These are phyloP conservation scores for Gonatopus flavifemur DNA, from an alignment of 1,140 invertebrate species.

Conservation along the genomic window DNA sequence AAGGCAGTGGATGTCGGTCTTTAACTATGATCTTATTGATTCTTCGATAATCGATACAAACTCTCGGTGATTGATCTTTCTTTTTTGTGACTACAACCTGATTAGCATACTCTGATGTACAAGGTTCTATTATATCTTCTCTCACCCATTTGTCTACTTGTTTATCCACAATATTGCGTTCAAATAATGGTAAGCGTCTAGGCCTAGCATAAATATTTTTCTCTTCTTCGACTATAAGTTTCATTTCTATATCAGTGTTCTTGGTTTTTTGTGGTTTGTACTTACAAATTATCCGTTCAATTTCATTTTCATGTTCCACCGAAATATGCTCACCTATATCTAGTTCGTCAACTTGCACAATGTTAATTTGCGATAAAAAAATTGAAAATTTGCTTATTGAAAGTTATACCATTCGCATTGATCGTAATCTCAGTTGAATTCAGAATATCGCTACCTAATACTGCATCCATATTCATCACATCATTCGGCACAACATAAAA, in stretches of 20 bases:
- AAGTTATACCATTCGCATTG: neutral
- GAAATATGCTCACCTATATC: neutral
- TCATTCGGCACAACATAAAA: neutral
- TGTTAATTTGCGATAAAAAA: neutral
- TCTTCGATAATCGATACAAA: slow-evolving; percentile 39
- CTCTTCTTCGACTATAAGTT: slow-evolving; percentile 20
- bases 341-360: neutral
- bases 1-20: slow-evolving; percentile 36
- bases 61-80: slow-evolving; percentile 26
- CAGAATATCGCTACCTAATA: slow-evolving; percentile 1
- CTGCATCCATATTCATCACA: neutral
- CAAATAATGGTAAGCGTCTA: slow-evolving; percentile 11
- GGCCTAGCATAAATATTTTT: slow-evolving; percentile 21
- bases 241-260: slow-evolving; percentile 6
- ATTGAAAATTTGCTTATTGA: neutral
- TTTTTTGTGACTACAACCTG: slow-evolving; percentile 33
- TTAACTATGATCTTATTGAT: slow-evolving; percentile 35
- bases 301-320: slow-evolving; percentile 2
- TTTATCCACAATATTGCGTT: slow-evolving; percentile 22
- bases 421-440: neutral
- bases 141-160: slow-evolving; percentile 31
- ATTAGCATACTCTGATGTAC: slow-evolving; percentile 37
- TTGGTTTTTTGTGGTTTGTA: slow-evolving; percentile 10
- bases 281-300: slow-evolving; percentile 1
- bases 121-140: slow-evolving; percentile 29